phyloP scores from a whole-genome alignment of 2,888 invertebrate genomes.

The Poecilobothrus nobilitatus region DNA sequence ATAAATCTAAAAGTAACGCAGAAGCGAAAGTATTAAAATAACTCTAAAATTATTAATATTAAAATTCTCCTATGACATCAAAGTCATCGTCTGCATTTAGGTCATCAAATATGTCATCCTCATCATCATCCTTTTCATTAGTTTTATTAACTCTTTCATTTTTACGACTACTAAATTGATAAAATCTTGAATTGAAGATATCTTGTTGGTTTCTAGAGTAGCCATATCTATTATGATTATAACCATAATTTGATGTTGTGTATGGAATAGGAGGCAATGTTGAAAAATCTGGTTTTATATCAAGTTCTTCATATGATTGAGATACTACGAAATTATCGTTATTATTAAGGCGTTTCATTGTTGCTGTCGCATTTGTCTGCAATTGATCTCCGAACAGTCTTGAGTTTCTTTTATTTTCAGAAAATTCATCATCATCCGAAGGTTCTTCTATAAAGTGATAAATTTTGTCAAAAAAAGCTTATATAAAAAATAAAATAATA shows the following conservation, averaged over 20 bases:
- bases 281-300: conserved; percentile 11
- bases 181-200: neutral
- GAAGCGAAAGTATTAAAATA: too few relatives aligned
- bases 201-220: neutral
- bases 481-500: conserved; percentile 12
- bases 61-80: conserved; percentile 23
- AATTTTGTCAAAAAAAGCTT: neutral
- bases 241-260: neutral
- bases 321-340: conserved; percentile 18
- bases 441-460: conserved; percentile 17
- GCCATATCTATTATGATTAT: neutral
- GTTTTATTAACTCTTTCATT: conserved; percentile 10
- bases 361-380: conserved; percentile 22
- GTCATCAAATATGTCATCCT: conserved; percentile 27
- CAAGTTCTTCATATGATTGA: neutral
- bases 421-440: conserved; percentile 24
- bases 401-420: conserved; percentile 10
- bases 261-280: neutral
- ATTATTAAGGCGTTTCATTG: conserved; percentile 21
- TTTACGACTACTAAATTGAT: neutral
- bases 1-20: too few relatives aligned
- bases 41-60: neutral
- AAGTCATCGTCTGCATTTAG: conserved; percentile 30
- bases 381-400: conserved; percentile 14
- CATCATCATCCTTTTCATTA: conserved; percentile 19